These are phyloP conservation scores for Chiloscyllium plagiosum DNA, from an alignment of 2,113 vertebrate species.

Conservation along the genomic window DNA sequence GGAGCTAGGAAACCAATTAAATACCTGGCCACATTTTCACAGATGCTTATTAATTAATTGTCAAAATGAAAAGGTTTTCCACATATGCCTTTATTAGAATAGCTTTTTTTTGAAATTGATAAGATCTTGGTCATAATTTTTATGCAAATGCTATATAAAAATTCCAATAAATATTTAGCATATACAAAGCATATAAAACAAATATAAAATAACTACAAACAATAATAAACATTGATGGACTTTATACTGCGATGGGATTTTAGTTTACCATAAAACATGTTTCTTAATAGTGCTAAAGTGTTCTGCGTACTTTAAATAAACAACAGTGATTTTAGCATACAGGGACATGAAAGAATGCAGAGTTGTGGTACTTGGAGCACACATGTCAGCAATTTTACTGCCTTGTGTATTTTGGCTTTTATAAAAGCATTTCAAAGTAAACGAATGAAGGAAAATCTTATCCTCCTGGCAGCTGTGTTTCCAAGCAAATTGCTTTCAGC, in stretches of 20 bases:
- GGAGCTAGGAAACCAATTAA: background rate
- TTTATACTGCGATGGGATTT: slow-evolving; percentile 72
- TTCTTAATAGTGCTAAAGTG: slow-evolving; percentile 87
- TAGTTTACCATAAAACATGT: slow-evolving; percentile 77
- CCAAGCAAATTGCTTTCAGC: slow-evolving; percentile 93
- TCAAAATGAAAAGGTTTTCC: background rate
- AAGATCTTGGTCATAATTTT: background rate
- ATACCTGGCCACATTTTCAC: slow-evolving; percentile 14
- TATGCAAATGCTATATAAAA: background rate
- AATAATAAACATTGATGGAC: slow-evolving; percentile 64
- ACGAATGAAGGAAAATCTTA: slow-evolving; percentile 87
- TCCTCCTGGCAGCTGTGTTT: slow-evolving; percentile 86
- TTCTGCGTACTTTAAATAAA: slow-evolving; percentile 94
- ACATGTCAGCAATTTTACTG: slow-evolving; percentile 96
- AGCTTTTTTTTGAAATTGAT: slow-evolving; percentile 10
- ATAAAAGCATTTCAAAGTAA: slow-evolving; percentile 91
- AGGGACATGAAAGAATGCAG: slow-evolving; percentile 88
- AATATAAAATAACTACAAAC: slow-evolving; percentile 69
- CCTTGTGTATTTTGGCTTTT: slow-evolving; percentile 94
- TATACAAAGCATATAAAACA: slow-evolving; percentile 44
- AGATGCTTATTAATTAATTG: background rate
- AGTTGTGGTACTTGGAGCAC: slow-evolving; percentile 73
- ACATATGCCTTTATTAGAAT: background rate
- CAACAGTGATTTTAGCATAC: slow-evolving; percentile 74
- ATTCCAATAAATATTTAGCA: slow-evolving; percentile 33